These are phyloP conservation scores for Blastobasis lacticolella DNA, from an alignment of 2,888 invertebrate species.

Conservation along the genomic window DNA sequence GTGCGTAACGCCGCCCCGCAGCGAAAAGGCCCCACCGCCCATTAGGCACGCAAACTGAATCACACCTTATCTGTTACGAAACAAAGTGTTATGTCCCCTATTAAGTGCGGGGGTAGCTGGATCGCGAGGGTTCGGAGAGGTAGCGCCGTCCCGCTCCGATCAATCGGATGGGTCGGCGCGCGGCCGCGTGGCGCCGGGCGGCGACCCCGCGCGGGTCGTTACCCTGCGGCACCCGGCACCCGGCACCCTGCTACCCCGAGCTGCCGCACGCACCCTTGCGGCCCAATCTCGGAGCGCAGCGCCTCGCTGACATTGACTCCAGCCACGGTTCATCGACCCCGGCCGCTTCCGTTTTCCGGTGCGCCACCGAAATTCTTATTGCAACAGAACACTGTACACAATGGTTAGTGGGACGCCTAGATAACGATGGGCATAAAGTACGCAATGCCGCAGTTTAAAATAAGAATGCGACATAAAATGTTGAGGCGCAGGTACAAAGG, in stretches of 20 bases:
- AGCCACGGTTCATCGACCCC: constrained; percentile 53
- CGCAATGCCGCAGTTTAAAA: too few species aligned
- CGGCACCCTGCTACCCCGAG: constrained; percentile 69
- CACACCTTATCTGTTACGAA: constrained; percentile 44
- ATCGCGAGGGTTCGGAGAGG: constrained; percentile 48
- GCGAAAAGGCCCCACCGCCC: constrained; percentile 33
- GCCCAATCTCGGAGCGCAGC: constrained; percentile 59
- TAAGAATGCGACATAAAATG: too few species aligned
- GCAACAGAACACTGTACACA: constrained; percentile 7
- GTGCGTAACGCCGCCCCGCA: constrained; percentile 40
- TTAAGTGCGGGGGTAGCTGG: constrained; percentile 51
- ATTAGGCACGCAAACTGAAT: constrained; percentile 32
- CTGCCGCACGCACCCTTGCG: constrained; percentile 57
- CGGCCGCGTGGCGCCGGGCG: constrained; percentile 69
- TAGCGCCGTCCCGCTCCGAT: constrained; percentile 64
- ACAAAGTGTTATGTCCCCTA: constrained; percentile 52
- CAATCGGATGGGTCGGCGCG: constrained; percentile 62
- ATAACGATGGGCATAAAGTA: too few species aligned
- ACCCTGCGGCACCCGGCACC: constrained; percentile 46
- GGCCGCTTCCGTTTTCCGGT: constrained; percentile 58
- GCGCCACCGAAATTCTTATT: constrained; percentile 36
- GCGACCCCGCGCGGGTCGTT: constrained; percentile 68
- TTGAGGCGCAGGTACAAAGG: too few species aligned
- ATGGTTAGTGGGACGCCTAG: too few species aligned
- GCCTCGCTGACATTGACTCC: constrained; percentile 67